Evolutionary conservation across 2,113 vertebrate species (phyloP), one percentile per base, ranked within the genome.

Genomic region (Recurvirostra avosetta): DNA sequence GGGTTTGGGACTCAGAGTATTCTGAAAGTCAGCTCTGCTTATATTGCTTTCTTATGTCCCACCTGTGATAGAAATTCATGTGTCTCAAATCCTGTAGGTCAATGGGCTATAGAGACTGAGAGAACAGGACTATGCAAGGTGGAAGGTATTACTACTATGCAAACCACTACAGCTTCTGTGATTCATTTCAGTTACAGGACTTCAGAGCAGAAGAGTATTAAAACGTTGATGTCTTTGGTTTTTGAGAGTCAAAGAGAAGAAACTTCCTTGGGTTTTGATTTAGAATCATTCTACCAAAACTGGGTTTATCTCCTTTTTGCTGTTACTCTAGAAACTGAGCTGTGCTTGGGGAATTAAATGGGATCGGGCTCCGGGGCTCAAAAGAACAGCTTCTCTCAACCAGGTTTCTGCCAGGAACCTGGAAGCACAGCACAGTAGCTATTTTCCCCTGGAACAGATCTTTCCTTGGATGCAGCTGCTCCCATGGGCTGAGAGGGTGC

Each of bases 11-110:
- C 47, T 55, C 62, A 13, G 25, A 68, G 6, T 10, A 21, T 92
- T 76, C 45, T 75, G 56, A 27, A 75, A 52, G 21, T 63, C n/a
- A 68, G 10, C 12, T 79, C 20, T 79, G 22, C 10, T 73, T 52
- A 15, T 50, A 12, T 12, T 0, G 0, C 32, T 72, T n/a, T 50
- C 41, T 36, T 11, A 32, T 63, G 3, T 55, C 50, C 38, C 4
- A 4, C n/a, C n/a, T 20, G 16, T 38, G 53, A 25, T n/a, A 29
- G 55, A 84, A 43, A 50, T 56, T 20, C 26, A 12, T 3, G 5
- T 61, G 32, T 27, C n/a, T 70, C 47, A 55, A 2, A 12, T 40
- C 25, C 58, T 38, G 6, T 6, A 8, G 5, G 32, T 12, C 2
- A 1, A 4, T 2, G 62, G 26, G 32, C n/a, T 79, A 15, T 2